Percentiles rank a stretch among this genome's conserved stretches.
phyloP scores from a whole-genome alignment of 2,888 invertebrate genomes.

The Oegoconia quadripuncta region DNA sequence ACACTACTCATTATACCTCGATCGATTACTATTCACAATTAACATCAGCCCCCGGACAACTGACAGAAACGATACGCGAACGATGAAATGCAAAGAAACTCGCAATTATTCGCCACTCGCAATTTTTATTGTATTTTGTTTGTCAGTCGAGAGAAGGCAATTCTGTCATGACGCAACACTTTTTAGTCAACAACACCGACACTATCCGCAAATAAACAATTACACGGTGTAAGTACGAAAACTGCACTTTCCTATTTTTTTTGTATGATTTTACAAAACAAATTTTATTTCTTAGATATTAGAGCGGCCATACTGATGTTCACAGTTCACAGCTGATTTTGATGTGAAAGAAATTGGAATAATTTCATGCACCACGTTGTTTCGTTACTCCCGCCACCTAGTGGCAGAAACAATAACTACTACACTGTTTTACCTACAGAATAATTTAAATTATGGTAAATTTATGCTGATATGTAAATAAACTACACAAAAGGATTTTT shows the following conservation, averaged over 20 bases:
- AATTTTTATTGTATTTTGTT: constrained; percentile 75
- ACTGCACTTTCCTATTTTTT: constrained; percentile 67
- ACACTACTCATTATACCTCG: constrained; percentile 70
- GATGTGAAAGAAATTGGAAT: constrained; percentile 68
- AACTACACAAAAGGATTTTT: no score
- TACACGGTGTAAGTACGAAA: constrained; percentile 61
- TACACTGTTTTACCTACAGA: constrained; percentile 43
- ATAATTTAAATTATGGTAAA: neutral
- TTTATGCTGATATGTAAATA: no score
- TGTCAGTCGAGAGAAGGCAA: constrained; percentile 70
- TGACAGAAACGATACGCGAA: constrained; percentile 44
- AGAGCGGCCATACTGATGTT: constrained; percentile 77
- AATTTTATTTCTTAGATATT: constrained; percentile 64
- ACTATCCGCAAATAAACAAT: constrained; percentile 47
- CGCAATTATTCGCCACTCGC: constrained; percentile 45
- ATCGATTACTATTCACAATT: constrained; percentile 47
- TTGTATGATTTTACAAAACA: constrained; percentile 60
- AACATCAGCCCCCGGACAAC: constrained; percentile 60
- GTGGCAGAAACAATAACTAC: constrained; percentile 16
- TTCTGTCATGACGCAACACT: constrained; percentile 79
- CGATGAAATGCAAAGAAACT: constrained; percentile 44
- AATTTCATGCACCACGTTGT: constrained; percentile 71
- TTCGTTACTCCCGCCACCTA: constrained; percentile 55
- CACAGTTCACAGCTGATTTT: constrained; percentile 80
- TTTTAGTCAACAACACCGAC: constrained; percentile 68